Conservation (phyloP, 2,888 invertebrate species). For the Bombylius major region DNA sequence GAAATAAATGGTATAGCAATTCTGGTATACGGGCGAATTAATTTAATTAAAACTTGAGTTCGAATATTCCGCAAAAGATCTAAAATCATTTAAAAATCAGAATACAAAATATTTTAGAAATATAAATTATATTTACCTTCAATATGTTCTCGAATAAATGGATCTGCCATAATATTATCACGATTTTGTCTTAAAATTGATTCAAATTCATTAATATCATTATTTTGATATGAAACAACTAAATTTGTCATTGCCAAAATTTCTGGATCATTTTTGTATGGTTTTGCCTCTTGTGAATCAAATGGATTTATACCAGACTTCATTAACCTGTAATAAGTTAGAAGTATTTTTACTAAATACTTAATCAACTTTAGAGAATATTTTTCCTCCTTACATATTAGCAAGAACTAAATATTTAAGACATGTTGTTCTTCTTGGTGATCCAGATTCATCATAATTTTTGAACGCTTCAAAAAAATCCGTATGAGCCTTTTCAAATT, state of each 20-base stretch:
- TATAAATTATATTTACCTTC: conserved; percentile 45
- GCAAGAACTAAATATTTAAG: conserved; percentile 96
- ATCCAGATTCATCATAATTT: conserved; percentile 98
- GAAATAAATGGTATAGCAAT: conserved; percentile 98
- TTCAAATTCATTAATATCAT: conserved; percentile 97
- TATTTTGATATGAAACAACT: conserved; percentile 93
- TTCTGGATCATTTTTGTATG: conserved; percentile 98
- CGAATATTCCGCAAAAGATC: conserved; percentile 90
- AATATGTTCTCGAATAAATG: conserved; percentile 96
- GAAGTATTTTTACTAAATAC: too few species aligned
- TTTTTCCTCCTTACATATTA: conserved; percentile 62
- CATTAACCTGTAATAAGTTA: conserved; percentile 61
- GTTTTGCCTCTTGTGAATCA: conserved; percentile 99
- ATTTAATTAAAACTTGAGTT: conserved; percentile 91
- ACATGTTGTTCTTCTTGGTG: conserved; percentile 90
- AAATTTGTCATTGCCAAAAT: conserved; percentile 98
- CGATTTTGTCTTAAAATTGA: conserved; percentile 86
- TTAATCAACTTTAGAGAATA: too few species aligned
- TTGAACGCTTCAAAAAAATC: conserved; percentile 99
- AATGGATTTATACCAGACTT: conserved; percentile 99
- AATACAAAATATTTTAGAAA: not conserved
- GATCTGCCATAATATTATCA: conserved; percentile 97
- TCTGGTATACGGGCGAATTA: conserved; percentile 95
- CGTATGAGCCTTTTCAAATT: conserved; percentile 97
- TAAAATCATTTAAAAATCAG: conserved; percentile 25